Percentiles rank a stretch among this genome's conserved stretches.
Conservation (phyloP, 2,797 vertebrate genomes). For the Falco berigora region DNA sequence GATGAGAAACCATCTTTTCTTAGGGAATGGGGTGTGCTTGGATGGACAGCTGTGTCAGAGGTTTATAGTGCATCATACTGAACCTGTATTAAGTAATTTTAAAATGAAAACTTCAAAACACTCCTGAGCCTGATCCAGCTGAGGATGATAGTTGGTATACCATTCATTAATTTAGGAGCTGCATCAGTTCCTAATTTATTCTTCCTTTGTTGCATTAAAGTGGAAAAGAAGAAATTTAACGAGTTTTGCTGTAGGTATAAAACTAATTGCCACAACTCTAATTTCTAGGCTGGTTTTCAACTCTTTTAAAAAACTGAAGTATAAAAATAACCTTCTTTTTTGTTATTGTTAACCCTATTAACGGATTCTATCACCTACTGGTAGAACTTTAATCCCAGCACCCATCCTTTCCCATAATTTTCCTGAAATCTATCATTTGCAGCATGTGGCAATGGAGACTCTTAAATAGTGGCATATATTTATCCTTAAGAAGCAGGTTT, state of each 20-base stretch:
- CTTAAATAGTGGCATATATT: conserved; percentile 37
- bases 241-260: conserved; percentile 28
- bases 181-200: neutral
- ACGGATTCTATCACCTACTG: neutral
- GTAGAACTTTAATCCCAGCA: conserved; percentile 20
- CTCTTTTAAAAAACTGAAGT: neutral
- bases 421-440: conserved; percentile 65
- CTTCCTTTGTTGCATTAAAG: neutral
- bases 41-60: neutral
- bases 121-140: neutral
- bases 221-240: neutral
- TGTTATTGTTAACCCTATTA: conserved; percentile 41
- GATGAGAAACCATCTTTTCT: neutral
- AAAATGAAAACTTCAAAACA: neutral
- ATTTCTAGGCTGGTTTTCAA: conserved; percentile 10
- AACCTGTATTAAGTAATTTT: neutral
- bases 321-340: conserved; percentile 18
- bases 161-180: neutral
- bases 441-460: conserved; percentile 15
- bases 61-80: neutral
- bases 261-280: conserved; percentile 22
- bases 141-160: neutral
- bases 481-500: conserved; percentile 70
- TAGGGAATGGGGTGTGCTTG: neutral
- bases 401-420: neutral